A percentile compares a stretch with the other conserved stretches of the same genome.
Conservation (phyloP, 2,888 invertebrate genomes). For the Cataglyphis cursor region DNA sequence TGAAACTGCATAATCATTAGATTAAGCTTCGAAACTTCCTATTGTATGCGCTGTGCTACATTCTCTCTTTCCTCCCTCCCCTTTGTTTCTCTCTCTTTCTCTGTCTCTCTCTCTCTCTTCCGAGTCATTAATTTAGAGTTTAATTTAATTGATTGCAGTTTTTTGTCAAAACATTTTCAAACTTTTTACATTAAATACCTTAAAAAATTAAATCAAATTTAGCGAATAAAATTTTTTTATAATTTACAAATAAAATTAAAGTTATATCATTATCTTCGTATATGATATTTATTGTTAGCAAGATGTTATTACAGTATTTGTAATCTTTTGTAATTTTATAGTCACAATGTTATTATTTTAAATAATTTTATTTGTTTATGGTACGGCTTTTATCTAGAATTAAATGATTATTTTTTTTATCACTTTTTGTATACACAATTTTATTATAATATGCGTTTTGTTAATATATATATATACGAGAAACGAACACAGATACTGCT, state of each 20-base stretch:
- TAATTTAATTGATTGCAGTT: constrained; percentile 8
- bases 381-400: neutral
- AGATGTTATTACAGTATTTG: neutral
- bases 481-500: constrained; percentile 2
- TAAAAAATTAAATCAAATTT: neutral
- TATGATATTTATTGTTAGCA: neutral
- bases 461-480: constrained; percentile 8
- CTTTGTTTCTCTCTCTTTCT: neutral
- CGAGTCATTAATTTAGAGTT: constrained; percentile 25
- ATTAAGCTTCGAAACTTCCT: constrained; percentile 35
- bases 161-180: constrained; percentile 1
- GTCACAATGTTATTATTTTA: neutral
- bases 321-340: neutral
- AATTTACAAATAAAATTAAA: neutral
- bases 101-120: neutral
- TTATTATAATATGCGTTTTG: constrained; percentile 30
- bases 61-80: constrained; percentile 47
- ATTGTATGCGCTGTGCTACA: constrained; percentile 55
- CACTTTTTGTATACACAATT: neutral
- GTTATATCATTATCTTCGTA: neutral
- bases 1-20: constrained; percentile 22
- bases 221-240: neutral
- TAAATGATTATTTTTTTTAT: neutral
- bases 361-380: neutral
- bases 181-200: neutral